Evolutionary conservation across 2,797 vertebrate species (phyloP).

Genomic region (Argyrosomus regius): DNA sequence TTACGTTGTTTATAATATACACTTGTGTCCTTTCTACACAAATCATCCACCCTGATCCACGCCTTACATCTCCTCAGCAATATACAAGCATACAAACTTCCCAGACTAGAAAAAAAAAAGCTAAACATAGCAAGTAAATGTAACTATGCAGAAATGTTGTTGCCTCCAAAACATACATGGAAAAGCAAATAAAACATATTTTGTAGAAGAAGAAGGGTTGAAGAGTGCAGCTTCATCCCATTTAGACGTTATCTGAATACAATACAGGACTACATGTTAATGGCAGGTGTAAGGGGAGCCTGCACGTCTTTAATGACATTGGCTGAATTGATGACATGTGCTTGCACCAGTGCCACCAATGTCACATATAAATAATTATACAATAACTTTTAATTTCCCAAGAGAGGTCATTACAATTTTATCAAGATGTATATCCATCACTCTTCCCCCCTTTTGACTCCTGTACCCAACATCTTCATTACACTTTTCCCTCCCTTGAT

Average conservation of each 20-base stretch:
- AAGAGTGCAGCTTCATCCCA: constrained; percentile 21
- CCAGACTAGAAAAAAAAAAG: neutral
- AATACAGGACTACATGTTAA: constrained; percentile 10
- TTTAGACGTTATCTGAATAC: constrained; percentile 5
- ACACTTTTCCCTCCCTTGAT: constrained; percentile 44
- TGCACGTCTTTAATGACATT: constrained; percentile 33
- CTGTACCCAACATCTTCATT: constrained; percentile 53
- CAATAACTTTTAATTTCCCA: constrained; percentile 72
- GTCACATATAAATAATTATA: constrained; percentile 66
- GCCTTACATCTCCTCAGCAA: neutral
- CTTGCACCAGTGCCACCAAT: constrained; percentile 40
- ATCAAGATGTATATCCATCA: constrained; percentile 59
- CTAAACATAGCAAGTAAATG: neutral
- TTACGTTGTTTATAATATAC: neutral
- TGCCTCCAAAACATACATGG: neutral
- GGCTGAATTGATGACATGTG: constrained; percentile 33
- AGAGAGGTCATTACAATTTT: constrained; percentile 61
- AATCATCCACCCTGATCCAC: neutral
- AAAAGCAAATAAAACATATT: constrained; percentile 5
- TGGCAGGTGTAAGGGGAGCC: constrained; percentile 35
- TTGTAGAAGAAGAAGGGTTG: neutral
- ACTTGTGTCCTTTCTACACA: neutral
- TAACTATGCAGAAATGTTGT: neutral
- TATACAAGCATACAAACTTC: neutral
- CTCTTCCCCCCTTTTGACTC: constrained; percentile 41